Conservation (phyloP, 2,113 vertebrate species). For the Hirundichthys speculiger region DNA sequence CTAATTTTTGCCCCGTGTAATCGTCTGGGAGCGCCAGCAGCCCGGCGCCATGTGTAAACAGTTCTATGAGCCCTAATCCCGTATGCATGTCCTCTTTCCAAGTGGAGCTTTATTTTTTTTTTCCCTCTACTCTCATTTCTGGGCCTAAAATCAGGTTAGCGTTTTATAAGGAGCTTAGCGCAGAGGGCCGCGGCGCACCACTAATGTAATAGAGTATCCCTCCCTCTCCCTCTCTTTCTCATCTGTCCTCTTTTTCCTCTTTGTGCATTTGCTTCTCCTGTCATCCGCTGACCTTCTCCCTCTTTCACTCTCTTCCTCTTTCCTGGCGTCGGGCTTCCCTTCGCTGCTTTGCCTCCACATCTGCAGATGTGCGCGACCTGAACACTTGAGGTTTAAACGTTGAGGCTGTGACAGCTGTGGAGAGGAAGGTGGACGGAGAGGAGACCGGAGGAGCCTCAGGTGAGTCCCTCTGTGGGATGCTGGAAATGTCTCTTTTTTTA, state of each 20-base stretch:
- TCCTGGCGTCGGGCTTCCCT: conserved; percentile 35
- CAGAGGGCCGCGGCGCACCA: conserved; percentile 76
- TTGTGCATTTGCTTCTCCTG: conserved; percentile 57
- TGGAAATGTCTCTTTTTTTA: too few relatives aligned
- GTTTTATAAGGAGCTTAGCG: conserved; percentile 82
- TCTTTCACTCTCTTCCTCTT: conserved; percentile 25
- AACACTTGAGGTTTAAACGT: conserved; percentile 56
- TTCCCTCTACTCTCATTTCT: conserved; percentile 74
- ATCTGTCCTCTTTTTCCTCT: conserved; percentile 71
- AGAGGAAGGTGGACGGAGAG: conserved; percentile 36
- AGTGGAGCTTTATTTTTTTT: conserved; percentile 65
- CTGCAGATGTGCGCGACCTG: conserved; percentile 57
- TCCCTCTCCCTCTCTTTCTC: conserved; percentile 47
- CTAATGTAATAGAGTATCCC: conserved; percentile 75
- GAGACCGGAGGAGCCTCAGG: conserved; percentile 14
- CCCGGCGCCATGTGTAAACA: conserved; percentile 50
- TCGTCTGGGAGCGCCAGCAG: conserved; percentile 19
- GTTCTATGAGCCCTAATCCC: conserved; percentile 51
- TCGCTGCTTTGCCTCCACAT: conserved; percentile 28
- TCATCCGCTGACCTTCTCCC: conserved; percentile 67
- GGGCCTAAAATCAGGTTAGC: conserved; percentile 81
- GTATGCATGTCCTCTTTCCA: conserved; percentile 70
- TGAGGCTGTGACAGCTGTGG: conserved; percentile 20
- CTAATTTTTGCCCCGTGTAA: conserved; percentile 2
- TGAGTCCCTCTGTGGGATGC: too few relatives aligned